These are phyloP conservation scores for Takifugu ocellatus DNA, from an alignment of 2,797 vertebrate genomes.

Conservation along the genomic window DNA sequence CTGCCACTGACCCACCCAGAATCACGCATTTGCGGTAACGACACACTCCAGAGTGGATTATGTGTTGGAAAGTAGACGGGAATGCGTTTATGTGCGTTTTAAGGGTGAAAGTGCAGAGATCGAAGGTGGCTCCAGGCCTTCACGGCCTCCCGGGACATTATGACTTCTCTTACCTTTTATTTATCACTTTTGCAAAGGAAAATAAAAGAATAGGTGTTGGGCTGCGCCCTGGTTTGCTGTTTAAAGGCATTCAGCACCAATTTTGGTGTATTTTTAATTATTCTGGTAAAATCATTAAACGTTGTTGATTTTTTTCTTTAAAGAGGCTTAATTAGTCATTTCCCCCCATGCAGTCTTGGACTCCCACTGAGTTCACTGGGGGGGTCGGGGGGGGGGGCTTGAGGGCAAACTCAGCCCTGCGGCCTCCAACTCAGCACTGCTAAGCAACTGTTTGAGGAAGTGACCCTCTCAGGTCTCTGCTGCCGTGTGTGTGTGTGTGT, in stretches of 20 bases:
- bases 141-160: background rate
- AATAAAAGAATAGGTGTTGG: too few relatives aligned
- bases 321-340: too few relatives aligned
- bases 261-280: too few relatives aligned
- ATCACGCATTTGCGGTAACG: slow-evolving; percentile 20
- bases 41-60: background rate
- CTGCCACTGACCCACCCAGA: slow-evolving; percentile 61
- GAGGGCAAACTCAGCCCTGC: slow-evolving; percentile 22
- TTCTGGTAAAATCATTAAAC: too few relatives aligned
- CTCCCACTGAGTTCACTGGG: background rate
- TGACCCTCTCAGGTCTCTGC: slow-evolving; percentile 21
- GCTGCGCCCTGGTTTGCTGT: too few relatives aligned
- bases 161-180: too few relatives aligned
- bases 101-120: background rate
- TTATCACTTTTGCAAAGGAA: too few relatives aligned
- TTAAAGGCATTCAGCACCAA: too few relatives aligned
- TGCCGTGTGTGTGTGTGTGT: slow-evolving; percentile 1
- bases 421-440: slow-evolving; percentile 20
- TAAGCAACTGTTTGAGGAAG: slow-evolving; percentile 31
- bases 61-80: background rate
- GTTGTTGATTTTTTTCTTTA: too few relatives aligned
- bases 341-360: background rate
- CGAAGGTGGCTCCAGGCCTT: background rate
- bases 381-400: background rate
- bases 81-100: background rate